A percentile compares a stretch with the other conserved stretches of the same genome.
These are phyloP conservation scores for Caenorhabditis japonica DNA, from an alignment of 2,888 invertebrate genomes.

Conservation along the genomic window DNA sequence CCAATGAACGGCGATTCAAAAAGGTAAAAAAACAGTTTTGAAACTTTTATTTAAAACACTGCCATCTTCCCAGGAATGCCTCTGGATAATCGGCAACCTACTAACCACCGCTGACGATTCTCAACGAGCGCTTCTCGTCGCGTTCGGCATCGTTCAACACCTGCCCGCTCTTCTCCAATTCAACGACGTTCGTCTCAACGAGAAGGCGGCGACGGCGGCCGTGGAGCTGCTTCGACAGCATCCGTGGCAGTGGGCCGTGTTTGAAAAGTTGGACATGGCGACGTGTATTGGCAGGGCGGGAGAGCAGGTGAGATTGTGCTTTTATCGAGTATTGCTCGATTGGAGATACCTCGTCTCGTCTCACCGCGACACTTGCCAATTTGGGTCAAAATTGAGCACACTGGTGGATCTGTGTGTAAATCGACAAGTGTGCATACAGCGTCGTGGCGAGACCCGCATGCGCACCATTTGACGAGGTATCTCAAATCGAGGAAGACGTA, in stretches of 20 bases:
- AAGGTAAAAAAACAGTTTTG: too few species aligned
- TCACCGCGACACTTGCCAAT: too few species aligned
- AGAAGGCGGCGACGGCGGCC: slow-evolving; percentile 36
- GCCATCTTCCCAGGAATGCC: slow-evolving; percentile 18
- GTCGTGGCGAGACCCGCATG: too few species aligned
- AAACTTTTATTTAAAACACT: too few species aligned
- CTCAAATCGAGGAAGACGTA: too few species aligned
- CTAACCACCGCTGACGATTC: slow-evolving; percentile 36
- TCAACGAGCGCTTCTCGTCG: slow-evolving; percentile 18
- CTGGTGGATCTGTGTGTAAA: too few species aligned
- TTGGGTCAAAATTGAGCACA: too few species aligned
- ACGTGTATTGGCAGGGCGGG: slow-evolving; percentile 10
- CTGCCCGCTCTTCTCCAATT: slow-evolving; percentile 19
- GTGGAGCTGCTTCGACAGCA: slow-evolving; percentile 36
- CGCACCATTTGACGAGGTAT: too few species aligned
- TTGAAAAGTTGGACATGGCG: slow-evolving; percentile 2
- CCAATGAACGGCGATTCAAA: slow-evolving; percentile 28
- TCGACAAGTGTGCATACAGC: too few species aligned
- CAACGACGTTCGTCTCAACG: slow-evolving; percentile 43
- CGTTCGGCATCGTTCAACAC: slow-evolving; percentile 27
- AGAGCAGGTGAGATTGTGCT: background rate
- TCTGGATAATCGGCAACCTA: slow-evolving; percentile 54
- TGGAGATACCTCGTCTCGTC: too few species aligned
- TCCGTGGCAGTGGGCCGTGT: slow-evolving; percentile 29
- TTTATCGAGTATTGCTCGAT: too few species aligned